phyloP scores from a whole-genome alignment of 2,797 vertebrate genomes.

The Spheniscus humboldti region DNA sequence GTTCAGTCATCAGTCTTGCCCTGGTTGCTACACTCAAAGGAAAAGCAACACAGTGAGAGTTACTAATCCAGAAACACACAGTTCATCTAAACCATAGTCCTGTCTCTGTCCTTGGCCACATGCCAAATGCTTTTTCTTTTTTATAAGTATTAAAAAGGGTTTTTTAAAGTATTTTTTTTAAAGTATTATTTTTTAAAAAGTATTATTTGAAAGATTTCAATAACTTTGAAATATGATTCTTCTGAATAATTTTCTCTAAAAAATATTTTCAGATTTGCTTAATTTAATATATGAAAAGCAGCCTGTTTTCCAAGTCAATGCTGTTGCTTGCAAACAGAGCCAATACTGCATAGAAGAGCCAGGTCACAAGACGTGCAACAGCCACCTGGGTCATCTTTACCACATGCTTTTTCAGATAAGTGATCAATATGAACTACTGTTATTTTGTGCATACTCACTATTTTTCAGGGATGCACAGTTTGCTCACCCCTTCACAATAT shows the following conservation, averaged over 20 bases:
- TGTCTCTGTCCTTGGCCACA: not conserved
- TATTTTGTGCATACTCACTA: not conserved
- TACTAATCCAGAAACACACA: not conserved
- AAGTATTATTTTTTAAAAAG: not conserved
- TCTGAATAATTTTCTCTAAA: not conserved
- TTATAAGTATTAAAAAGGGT: no score
- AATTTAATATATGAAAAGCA: not conserved
- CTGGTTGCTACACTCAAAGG: not conserved
- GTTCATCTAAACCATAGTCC: not conserved
- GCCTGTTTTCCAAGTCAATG: not conserved
- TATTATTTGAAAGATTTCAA: not conserved
- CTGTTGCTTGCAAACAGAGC: not conserved
- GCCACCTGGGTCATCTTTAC: not conserved
- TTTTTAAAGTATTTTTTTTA: no score
- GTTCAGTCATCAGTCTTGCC: not conserved
- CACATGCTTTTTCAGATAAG: not conserved
- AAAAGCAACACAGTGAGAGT: not conserved
- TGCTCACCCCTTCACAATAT: not conserved
- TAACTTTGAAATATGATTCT: not conserved
- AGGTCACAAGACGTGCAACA: not conserved
- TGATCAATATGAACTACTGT: not conserved
- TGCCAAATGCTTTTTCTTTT: not conserved
- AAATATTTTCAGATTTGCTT: not conserved
- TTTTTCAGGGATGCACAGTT: not conserved
- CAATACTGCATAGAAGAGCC: not conserved